Evolutionary conservation across 2,888 invertebrate genomes (phyloP).

Genomic region (Drosophila mimica): DNA sequence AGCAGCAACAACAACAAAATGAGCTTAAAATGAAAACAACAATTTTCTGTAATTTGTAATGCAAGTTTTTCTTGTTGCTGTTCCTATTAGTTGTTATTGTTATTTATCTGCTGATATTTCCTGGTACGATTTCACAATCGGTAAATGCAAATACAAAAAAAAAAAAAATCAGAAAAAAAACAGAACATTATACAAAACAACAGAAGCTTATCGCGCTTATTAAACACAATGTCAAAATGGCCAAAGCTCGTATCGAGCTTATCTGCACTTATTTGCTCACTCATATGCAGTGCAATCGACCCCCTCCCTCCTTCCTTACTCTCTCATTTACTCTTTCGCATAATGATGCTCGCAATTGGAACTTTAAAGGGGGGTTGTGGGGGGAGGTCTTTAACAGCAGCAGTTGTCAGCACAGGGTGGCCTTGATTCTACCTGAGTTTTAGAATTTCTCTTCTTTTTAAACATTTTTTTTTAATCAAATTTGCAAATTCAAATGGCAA

Average conservation of each 20-base stretch:
- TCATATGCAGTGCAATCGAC: conserved; percentile 13
- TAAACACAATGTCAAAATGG: conserved; percentile 79
- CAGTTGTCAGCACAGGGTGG: conserved; percentile 31
- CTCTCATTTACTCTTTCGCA: background rate
- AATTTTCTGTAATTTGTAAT: conserved; percentile 75
- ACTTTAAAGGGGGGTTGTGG: conserved; percentile 24
- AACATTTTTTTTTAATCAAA: conserved; percentile 32
- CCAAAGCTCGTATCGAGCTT: conserved; percentile 73
- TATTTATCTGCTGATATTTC: conserved; percentile 78
- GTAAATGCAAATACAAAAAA: conserved; percentile 50
- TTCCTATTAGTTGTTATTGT: conserved; percentile 55
- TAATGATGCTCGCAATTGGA: conserved; percentile 41
- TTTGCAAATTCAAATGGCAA: conserved; percentile 44
- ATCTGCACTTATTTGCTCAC: conserved; percentile 48
- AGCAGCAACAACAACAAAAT: conserved; percentile 41
- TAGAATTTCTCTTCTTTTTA: conserved; percentile 1
- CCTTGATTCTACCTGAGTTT: conserved; percentile 68
- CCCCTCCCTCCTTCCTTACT: background rate
- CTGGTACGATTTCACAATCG: conserved; percentile 70
- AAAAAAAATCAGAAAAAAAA: conserved; percentile 17
- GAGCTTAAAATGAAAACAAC: conserved; percentile 60
- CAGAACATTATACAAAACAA: conserved; percentile 44
- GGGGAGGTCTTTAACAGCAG: conserved; percentile 4
- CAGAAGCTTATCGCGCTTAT: conserved; percentile 67
- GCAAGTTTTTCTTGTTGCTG: conserved; percentile 48